These are phyloP conservation scores for Bombycilla garrulus DNA, from an alignment of 2,113 vertebrate genomes.

Conservation along the genomic window DNA sequence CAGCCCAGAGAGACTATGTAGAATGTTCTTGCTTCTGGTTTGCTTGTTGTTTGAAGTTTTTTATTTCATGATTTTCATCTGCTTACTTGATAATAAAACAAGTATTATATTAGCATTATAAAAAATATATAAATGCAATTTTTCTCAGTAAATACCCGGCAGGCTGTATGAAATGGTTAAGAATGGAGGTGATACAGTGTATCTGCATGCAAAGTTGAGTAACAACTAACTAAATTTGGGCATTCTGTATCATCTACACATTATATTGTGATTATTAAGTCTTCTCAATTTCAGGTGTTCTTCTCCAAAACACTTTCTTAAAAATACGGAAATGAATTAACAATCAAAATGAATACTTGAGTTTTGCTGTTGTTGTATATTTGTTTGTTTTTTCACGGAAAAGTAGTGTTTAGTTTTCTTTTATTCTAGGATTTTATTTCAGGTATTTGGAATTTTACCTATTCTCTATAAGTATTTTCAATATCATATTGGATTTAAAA, in stretches of 20 bases:
- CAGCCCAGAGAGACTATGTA: not conserved
- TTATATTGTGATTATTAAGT: not conserved
- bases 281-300: not conserved
- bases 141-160: not conserved
- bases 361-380: not conserved
- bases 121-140: not conserved
- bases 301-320: not conserved
- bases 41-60: not conserved
- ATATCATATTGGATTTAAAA: not conserved
- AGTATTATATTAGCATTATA: not conserved
- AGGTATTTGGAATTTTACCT: not conserved
- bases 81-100: not conserved
- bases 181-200: not conserved
- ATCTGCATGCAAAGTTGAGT: not conserved
- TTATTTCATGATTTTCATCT: not conserved
- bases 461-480: not conserved
- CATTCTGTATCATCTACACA: not conserved
- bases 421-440: not conserved
- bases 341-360: not conserved
- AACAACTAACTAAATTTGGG: not conserved
- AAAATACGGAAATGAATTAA: not conserved
- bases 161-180: not conserved
- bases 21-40: not conserved
- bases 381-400: not conserved
- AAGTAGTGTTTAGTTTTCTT: not conserved